phyloP scores from a whole-genome alignment of 2,888 invertebrate species.

The Trachelus troglodyta region DNA sequence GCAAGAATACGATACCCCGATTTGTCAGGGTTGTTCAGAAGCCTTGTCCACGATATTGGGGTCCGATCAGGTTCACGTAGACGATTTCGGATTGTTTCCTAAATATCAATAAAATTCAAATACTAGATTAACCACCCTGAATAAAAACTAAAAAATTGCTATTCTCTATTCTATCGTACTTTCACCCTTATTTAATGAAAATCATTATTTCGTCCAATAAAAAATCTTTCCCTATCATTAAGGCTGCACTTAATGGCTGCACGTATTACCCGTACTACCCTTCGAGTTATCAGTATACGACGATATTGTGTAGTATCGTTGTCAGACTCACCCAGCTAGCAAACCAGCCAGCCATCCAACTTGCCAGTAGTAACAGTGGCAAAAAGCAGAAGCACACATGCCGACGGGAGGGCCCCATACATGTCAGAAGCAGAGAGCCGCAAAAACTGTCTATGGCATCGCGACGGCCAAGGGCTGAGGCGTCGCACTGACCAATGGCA shows the following conservation, averaged over 20 bases:
- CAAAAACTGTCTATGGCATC: background rate
- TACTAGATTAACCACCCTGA: background rate
- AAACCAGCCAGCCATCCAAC: background rate
- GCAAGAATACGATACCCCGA: conserved; percentile 15
- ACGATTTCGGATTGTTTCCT: background rate
- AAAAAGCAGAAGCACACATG: conserved; percentile 3
- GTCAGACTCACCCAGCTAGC: background rate
- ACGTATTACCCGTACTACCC: background rate
- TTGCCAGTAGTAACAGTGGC: background rate
- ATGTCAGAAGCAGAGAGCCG: background rate
- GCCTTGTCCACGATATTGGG: background rate
- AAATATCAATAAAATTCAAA: background rate
- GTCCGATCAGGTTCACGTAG: background rate
- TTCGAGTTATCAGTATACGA: background rate
- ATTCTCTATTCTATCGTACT: background rate
- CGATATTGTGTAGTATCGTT: background rate
- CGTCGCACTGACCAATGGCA: conserved; percentile 1
- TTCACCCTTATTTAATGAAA: background rate
- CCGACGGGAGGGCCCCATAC: background rate
- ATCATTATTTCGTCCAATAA: background rate
- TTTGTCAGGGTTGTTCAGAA: background rate
- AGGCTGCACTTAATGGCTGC: background rate
- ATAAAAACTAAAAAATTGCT: background rate
- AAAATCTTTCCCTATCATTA: background rate
- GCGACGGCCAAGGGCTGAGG: background rate